Evolutionary conservation across 2,797 vertebrate genomes (phyloP).

Genomic region (Pangasius sanitwongsei): DNA sequence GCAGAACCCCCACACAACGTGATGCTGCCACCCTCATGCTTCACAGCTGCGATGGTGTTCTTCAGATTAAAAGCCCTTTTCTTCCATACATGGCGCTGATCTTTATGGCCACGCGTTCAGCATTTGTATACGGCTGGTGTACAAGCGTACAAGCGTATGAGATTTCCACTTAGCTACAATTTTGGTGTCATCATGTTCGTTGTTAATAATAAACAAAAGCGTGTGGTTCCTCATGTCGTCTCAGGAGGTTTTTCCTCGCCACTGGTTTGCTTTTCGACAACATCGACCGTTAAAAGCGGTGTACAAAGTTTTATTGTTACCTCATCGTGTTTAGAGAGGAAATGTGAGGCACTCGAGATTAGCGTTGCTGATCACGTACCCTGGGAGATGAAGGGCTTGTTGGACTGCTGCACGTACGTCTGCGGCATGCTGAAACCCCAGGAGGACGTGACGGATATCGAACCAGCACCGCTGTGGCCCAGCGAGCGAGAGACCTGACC

Average conservation of each 20-base stretch:
- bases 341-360: not conserved
- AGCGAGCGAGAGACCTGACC: conserved; percentile 83
- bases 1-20: not conserved
- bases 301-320: not conserved
- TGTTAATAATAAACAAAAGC: not conserved
- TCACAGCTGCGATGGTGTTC: not conserved
- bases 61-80: not conserved
- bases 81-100: no score
- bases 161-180: not conserved
- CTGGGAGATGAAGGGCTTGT: conserved; percentile 89
- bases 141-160: no score
- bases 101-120: no score
- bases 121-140: not conserved
- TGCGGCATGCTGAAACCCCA: conserved; percentile 95
- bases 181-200: no score
- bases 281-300: not conserved
- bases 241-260: not conserved
- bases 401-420: conserved; percentile 90
- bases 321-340: not conserved
- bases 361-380: conserved; percentile 68
- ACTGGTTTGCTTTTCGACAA: not conserved
- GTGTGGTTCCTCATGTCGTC: not conserved
- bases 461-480: conserved; percentile 83
- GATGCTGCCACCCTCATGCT: not conserved
- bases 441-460: conserved; percentile 86